Evolutionary conservation across 2,888 invertebrate genomes (phyloP).

Genomic region (Andrena camellia): DNA sequence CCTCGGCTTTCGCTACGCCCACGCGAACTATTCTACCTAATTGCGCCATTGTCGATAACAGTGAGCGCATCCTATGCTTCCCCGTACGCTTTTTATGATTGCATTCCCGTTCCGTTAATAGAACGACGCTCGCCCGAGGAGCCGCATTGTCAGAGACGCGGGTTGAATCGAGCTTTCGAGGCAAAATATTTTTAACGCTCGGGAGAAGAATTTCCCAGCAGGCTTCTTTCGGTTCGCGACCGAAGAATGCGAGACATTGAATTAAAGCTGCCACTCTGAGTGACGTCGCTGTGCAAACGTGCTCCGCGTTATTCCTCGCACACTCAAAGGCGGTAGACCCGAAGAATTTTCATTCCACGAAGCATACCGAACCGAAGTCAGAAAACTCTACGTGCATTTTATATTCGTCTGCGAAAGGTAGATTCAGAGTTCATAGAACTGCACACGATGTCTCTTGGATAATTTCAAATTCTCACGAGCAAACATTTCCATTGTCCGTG

Average conservation of each 20-base stretch:
- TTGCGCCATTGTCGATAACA: constrained; percentile 41
- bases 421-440: neutral
- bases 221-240: neutral
- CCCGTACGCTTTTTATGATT: neutral
- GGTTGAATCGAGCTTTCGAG: neutral
- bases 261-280: constrained; percentile 31
- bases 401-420: neutral
- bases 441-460: neutral
- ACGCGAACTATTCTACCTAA: constrained; percentile 41
- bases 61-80: neutral
- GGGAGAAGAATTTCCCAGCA: neutral
- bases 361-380: neutral
- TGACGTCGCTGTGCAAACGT: constrained; percentile 20
- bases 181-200: constrained; percentile 23
- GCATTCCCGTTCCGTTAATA: constrained; percentile 14
- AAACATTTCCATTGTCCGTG: neutral
- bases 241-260: constrained; percentile 12
- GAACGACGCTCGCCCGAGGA: constrained; percentile 12
- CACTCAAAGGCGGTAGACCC: neutral
- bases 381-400: neutral
- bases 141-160: constrained; percentile 4
- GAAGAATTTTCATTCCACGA: constrained; percentile 15
- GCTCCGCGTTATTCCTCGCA: neutral
- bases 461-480: neutral
- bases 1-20: constrained; percentile 15